Conservation (phyloP, 2,797 vertebrate species). For the Urophycis tenuis region DNA sequence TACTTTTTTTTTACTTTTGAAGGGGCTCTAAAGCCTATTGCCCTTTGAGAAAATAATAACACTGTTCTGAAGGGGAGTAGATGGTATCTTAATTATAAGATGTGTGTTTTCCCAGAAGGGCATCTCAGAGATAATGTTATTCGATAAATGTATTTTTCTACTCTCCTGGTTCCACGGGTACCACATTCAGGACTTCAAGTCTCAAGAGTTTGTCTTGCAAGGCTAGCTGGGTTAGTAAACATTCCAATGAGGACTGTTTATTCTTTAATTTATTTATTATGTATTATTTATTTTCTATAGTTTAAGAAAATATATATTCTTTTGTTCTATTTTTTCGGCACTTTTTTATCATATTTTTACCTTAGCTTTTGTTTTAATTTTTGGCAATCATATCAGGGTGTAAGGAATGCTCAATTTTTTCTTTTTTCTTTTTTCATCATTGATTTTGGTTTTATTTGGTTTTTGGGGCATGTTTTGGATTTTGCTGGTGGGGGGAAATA, state of each 20-base stretch:
- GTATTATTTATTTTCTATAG: constrained; percentile 57
- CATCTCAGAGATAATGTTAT: background rate
- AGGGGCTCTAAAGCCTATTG: background rate
- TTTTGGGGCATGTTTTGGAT: constrained; percentile 12
- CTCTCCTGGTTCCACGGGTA: background rate
- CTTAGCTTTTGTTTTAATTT: constrained; percentile 23
- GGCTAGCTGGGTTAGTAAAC: background rate
- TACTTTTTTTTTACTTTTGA: background rate
- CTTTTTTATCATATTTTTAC: constrained; percentile 45
- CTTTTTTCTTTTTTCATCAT: background rate
- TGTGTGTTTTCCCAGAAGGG: background rate
- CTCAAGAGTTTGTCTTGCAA: background rate
- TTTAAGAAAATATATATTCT: constrained; percentile 42
- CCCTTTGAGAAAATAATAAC: background rate
- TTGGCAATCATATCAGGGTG: constrained; percentile 60
- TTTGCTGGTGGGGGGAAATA: background rate
- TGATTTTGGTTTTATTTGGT: constrained; percentile 10
- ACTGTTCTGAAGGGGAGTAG: background rate
- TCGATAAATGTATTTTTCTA: background rate
- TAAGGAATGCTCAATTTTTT: constrained; percentile 9
- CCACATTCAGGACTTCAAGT: background rate
- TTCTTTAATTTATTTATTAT: constrained; percentile 56
- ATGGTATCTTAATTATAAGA: constrained; percentile 3
- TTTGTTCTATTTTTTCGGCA: constrained; percentile 55
- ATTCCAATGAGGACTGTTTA: constrained; percentile 20